Base-by-base conservation (phyloP, 2,888 invertebrate species). In the Amblyjoppa fuscipennis region DNA sequence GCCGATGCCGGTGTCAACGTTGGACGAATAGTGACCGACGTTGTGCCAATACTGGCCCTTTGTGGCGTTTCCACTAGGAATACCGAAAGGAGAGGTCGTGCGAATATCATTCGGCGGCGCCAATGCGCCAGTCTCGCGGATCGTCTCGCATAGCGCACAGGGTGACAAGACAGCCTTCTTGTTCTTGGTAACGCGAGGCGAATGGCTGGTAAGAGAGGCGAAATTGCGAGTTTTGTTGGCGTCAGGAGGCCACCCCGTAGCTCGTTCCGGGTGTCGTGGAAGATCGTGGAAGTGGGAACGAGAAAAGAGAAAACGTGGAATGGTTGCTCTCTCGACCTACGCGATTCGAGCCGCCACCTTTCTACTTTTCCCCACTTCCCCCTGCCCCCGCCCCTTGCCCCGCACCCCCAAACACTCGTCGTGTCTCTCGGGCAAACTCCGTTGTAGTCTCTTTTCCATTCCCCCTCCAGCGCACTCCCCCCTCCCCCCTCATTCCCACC, bases 161-260 rank as follows among this genome's bases (percentile, higher is more conserved):
- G 84, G 86, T 88, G 90, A 90, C 89, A 86, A 87, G 88, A 88
- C 88, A 91, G 87, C 87, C 89, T 88, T 86, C 88, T 90, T 90
- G 90, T 90, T 90, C 89, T 86, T 86, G 87, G 89, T 89, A 90
- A 89, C 89, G 87, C 84, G 85, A 88, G 85, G 86, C 87, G 90
- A 90, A 88, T 86, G 85, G 89, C 70, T 85, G 87, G 86, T 84
- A 89, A 90, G 89, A 89, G 88, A 87, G 89, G 88, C 88, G 90
- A 92, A 92, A 93, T 92, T 92, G 92, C 91, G 87, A 92, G 91
- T 92, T 92, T 92, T 92, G 91, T 92, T 92, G 91, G 88, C 88
- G 91, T 91, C 91, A 90, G 89, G 89, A 90, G 87, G 75, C 88
- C 83, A 82, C 85, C 89, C 84, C 88, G 85, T 88, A 87, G 79